Evolutionary conservation across 2,888 invertebrate genomes (phyloP), one percentile per base, ranked within the genome.

Genomic region (Tyria jacobaeae): DNA sequence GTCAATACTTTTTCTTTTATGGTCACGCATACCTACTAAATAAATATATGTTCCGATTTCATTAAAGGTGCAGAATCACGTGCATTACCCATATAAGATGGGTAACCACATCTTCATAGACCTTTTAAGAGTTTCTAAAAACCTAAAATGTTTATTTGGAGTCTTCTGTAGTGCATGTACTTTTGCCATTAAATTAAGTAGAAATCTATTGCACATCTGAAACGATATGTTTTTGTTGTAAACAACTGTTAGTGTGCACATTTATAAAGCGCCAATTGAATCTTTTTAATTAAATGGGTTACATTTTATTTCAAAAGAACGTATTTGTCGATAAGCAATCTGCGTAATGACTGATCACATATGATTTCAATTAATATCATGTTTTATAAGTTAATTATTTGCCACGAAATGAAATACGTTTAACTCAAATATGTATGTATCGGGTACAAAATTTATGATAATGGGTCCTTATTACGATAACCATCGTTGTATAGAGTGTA

Each of bases 361-460:
- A 54, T 62, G 61, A 61, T 60, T 62, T 47, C 59, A 41, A 55
- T 64, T 64, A 67, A 74, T 75, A 71, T 70, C 65, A 61, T 72
- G 70, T 73, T 73, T 66, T 68, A 64, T 71, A 75, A 78, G 71
- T 70, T 68, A 76, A 78, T 78, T 72, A 70, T 57, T 15, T 34
- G 10, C 25, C 25, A 41, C 44, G 47, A 41, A 57, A 47, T 69
- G 68, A 74, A 70, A 76, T 70, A 68, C 68, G 66, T 50, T n/a
- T 56, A 61, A 60, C 59, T 74, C 66, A 66, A 71, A 70, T 74
- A 67, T 60, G 57, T 60, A 59, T 62, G 57, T 60, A 59, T 62
- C 62, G 47, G 34, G 61, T 62, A 51, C 65, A 62, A 73, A n/a
- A 76, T 75, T 75, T 75, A 76, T 76, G 74, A 54, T 60, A 74